phyloP scores from a whole-genome alignment of 2,888 invertebrate species.

The Apotomis capreana region DNA sequence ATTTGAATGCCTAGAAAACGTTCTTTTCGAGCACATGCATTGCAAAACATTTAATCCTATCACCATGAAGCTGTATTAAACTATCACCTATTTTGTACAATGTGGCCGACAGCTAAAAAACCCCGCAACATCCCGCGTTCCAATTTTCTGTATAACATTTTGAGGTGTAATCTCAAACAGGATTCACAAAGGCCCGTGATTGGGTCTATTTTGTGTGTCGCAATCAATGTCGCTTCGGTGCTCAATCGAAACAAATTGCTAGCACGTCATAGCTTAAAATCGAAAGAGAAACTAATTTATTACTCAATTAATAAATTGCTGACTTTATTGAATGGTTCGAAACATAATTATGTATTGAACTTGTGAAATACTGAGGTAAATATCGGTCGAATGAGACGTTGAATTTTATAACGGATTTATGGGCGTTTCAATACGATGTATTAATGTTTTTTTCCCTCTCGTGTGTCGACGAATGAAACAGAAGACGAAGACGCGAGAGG shows the following conservation, averaged over 20 bases:
- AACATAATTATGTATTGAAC: neutral
- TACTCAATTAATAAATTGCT: slow-evolving; percentile 10
- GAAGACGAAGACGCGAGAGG: too few relatives aligned
- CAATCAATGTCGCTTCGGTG: slow-evolving; percentile 52
- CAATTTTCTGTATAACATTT: slow-evolving; percentile 30
- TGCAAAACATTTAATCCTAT: too few relatives aligned
- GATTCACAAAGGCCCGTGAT: slow-evolving; percentile 48
- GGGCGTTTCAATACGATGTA: too few relatives aligned
- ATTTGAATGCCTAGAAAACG: too few relatives aligned
- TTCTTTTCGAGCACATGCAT: too few relatives aligned
- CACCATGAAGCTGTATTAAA: too few relatives aligned
- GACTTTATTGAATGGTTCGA: neutral
- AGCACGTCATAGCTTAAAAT: slow-evolving; percentile 27
- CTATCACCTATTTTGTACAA: too few relatives aligned
- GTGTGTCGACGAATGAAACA: too few relatives aligned
- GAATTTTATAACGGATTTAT: neutral
- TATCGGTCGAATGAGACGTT: neutral
- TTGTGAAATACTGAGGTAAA: neutral
- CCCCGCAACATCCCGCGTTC: neutral
- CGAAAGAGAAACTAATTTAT: slow-evolving; percentile 14
- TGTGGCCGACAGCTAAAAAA: neutral
- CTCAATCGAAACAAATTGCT: slow-evolving; percentile 55
- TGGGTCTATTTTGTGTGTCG: slow-evolving; percentile 49
- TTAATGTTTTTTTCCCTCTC: too few relatives aligned
- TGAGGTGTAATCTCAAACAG: slow-evolving; percentile 26